A percentile compares a stretch with the other conserved stretches of the same genome.
These are phyloP conservation scores for Cossypha niveicapilla DNA, from an alignment of 2,797 vertebrate genomes.

Conservation along the genomic window DNA sequence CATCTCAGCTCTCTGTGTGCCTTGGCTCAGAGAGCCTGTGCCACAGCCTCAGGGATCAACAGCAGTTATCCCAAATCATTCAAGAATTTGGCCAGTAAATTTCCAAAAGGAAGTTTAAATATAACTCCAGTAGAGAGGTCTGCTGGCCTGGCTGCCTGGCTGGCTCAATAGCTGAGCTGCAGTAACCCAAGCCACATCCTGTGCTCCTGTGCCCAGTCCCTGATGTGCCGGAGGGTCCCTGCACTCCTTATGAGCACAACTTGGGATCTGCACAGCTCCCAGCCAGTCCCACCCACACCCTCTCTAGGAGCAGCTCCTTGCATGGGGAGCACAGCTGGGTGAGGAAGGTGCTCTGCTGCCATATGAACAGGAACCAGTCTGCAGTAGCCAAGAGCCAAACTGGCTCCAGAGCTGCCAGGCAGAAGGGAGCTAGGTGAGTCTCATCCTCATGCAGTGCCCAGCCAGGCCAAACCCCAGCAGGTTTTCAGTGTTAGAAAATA, in stretches of 20 bases:
- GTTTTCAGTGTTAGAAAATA: background rate
- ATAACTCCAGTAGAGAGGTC: background rate
- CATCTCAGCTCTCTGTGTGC: rapidly evolving
- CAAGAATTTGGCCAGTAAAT: background rate
- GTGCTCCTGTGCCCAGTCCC: background rate
- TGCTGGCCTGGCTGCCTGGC: background rate
- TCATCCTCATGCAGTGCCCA: rapidly evolving
- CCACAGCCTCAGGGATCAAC: background rate
- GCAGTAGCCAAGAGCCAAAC: rapidly evolving
- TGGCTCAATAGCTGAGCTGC: background rate
- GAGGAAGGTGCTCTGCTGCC: background rate
- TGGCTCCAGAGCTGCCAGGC: background rate
- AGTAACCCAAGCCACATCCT: rapidly evolving
- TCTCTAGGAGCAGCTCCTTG: rapidly evolving
- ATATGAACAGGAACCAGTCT: background rate
- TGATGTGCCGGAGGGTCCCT: rapidly evolving
- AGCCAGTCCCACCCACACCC: background rate
- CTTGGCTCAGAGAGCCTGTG: background rate
- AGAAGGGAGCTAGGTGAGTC: background rate
- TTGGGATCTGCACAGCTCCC: background rate
- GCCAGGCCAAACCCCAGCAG: background rate
- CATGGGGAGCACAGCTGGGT: rapidly evolving
- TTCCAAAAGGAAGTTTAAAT: background rate
- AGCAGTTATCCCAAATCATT: background rate
- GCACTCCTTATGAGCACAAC: rapidly evolving